Conservation (phyloP, 1,140 invertebrate genomes). For the Neodiprion virginianus region DNA sequence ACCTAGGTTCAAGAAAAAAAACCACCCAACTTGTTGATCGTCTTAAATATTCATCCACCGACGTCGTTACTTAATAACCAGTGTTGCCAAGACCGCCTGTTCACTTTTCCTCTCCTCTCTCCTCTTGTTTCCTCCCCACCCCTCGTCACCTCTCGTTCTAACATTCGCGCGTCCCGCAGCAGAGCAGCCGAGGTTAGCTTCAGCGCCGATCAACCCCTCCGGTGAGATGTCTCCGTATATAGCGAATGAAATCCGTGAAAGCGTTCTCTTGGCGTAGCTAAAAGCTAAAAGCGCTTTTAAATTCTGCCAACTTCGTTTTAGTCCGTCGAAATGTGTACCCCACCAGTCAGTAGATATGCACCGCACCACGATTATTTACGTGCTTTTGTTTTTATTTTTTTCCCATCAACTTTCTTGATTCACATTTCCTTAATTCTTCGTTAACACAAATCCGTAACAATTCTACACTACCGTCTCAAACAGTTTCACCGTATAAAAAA, state of each 20-base stretch:
- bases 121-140: constrained; percentile 8
- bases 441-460: too few relatives aligned
- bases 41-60: constrained; percentile 61
- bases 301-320: constrained; percentile 39
- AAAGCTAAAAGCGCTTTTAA: constrained; percentile 58
- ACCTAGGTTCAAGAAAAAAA: constrained; percentile 33
- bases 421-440: too few relatives aligned
- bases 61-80: constrained; percentile 60
- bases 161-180: not conserved
- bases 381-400: too few relatives aligned
- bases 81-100: constrained; percentile 41
- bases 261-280: constrained; percentile 54
- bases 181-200: not conserved
- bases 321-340: not conserved
- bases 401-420: too few relatives aligned
- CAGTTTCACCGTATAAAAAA: too few relatives aligned
- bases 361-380: too few relatives aligned
- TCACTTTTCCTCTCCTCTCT: constrained; percentile 27
- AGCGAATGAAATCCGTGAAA: constrained; percentile 55
- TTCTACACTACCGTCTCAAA: too few relatives aligned
- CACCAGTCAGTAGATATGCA: too few relatives aligned
- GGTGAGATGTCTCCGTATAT: not conserved
- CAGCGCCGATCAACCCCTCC: not conserved
- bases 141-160: not conserved
- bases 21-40: constrained; percentile 61